A percentile compares a stretch with the other conserved stretches of the same genome.
These are phyloP conservation scores for Epinephelus cyanopodus DNA, from an alignment of 2,113 vertebrate genomes.

Conservation along the genomic window DNA sequence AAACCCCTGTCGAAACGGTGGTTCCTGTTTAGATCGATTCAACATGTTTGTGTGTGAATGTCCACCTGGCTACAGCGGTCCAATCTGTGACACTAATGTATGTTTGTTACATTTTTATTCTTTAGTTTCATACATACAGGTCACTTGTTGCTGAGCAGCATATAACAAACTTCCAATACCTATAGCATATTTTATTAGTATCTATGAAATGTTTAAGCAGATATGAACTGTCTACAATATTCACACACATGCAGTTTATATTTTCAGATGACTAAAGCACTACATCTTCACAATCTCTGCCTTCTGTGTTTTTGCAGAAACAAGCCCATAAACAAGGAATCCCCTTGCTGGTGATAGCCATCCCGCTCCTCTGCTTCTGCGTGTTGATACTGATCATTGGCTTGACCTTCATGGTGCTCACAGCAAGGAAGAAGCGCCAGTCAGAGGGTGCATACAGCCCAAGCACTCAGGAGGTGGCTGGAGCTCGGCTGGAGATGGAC, in stretches of 20 bases:
- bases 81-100: constrained; percentile 90
- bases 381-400: constrained; percentile 87
- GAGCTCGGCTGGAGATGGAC: constrained; percentile 97
- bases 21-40: constrained; percentile 87
- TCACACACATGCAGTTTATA: background rate
- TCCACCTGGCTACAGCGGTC: constrained; percentile 87
- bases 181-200: background rate
- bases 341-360: constrained; percentile 89
- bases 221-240: no score
- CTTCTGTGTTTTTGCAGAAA: constrained; percentile 84
- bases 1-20: constrained; percentile 93
- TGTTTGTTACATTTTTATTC: constrained; percentile 47
- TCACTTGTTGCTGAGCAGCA: background rate
- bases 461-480: constrained; percentile 94
- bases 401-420: constrained; percentile 90
- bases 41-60: constrained; percentile 90
- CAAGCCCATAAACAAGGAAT: constrained; percentile 77
- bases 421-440: constrained; percentile 93
- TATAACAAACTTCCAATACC: background rate
- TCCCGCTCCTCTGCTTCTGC: constrained; percentile 90
- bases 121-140: background rate
- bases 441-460: constrained; percentile 96
- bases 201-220: background rate
- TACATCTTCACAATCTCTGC: background rate
- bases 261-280: background rate